A percentile compares a stretch with the other conserved stretches of the same genome.
Evolutionary conservation across 2,888 invertebrate genomes (phyloP).

Genomic region (Agrenia bidenticulata): DNA sequence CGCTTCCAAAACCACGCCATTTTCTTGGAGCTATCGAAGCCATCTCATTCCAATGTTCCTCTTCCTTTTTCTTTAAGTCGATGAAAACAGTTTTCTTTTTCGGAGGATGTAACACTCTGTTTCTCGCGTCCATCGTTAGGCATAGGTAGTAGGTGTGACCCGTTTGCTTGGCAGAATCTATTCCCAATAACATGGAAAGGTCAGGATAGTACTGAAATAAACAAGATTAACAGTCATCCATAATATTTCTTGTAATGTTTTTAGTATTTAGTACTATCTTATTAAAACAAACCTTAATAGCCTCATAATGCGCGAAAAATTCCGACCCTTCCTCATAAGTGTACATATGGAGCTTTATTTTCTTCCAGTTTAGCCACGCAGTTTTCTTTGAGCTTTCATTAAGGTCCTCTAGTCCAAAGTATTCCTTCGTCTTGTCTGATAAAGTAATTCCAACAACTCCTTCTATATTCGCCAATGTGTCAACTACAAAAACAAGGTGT

Average conservation of each 20-base stretch:
- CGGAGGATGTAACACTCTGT: conserved; percentile 46
- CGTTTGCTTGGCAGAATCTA: conserved; percentile 42
- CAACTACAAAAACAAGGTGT: conserved; percentile 28
- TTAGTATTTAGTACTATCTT: background rate
- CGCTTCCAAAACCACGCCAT: conserved; percentile 50
- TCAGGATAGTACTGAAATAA: conserved; percentile 45
- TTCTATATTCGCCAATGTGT: conserved; percentile 41
- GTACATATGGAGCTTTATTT: conserved; percentile 46
- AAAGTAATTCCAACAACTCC: conserved; percentile 47
- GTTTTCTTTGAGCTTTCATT: conserved; percentile 26
- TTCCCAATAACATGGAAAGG: conserved; percentile 46
- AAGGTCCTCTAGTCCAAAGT: conserved; percentile 44
- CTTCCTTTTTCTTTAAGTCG: conserved; percentile 41
- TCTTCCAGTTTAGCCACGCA: conserved; percentile 46
- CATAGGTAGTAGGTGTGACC: conserved; percentile 46
- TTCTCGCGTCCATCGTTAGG: conserved; percentile 44
- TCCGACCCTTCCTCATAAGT: conserved; percentile 47
- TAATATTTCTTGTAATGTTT: background rate
- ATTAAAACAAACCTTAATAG: conserved; percentile 38
- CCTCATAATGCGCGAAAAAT: conserved; percentile 43
- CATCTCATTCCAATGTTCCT: conserved; percentile 49
- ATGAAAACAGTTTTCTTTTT: conserved; percentile 38
- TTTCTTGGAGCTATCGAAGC: conserved; percentile 48
- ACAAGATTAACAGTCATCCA: background rate
- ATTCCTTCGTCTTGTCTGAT: conserved; percentile 43